These are phyloP conservation scores for Lepilemur septentrionalis DNA, from an alignment of 2,797 vertebrate genomes.

Conservation along the genomic window DNA sequence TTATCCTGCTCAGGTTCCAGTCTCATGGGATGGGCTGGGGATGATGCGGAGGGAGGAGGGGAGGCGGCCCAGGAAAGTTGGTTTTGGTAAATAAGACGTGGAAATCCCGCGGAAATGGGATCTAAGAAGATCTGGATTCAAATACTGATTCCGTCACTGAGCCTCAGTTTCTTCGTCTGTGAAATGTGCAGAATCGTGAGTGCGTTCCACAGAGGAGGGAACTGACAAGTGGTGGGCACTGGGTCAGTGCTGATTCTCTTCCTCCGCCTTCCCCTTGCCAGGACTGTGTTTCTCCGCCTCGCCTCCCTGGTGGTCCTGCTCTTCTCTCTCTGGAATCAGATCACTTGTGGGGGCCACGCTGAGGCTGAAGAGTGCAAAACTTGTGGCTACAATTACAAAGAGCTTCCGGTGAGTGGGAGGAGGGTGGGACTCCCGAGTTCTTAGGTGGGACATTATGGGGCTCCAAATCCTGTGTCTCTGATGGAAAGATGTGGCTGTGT, in stretches of 20 bases:
- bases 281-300: constrained; percentile 90
- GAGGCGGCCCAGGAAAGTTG: neutral
- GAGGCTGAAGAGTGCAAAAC: neutral
- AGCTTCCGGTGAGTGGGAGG: constrained; percentile 84
- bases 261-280: constrained; percentile 58
- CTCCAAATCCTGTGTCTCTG: neutral
- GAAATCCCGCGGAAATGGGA: neutral
- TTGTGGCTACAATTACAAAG: constrained; percentile 86
- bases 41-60: too few species aligned
- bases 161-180: neutral
- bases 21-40: neutral
- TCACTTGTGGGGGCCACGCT: constrained; percentile 85
- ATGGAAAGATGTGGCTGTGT: neutral
- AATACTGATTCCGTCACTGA: neutral
- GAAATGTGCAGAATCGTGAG: neutral
- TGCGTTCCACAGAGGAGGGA: neutral
- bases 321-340: constrained; percentile 88
- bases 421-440: neutral
- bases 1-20: constrained; percentile 89
- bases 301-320: constrained; percentile 89
- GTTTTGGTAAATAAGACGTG: neutral
- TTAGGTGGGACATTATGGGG: neutral
- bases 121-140: neutral
- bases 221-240: fast-evolving
- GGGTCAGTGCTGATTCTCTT: neutral